Evolutionary conservation across 1,140 invertebrate genomes (phyloP).

Genomic region (Aradophagus sp.): DNA sequence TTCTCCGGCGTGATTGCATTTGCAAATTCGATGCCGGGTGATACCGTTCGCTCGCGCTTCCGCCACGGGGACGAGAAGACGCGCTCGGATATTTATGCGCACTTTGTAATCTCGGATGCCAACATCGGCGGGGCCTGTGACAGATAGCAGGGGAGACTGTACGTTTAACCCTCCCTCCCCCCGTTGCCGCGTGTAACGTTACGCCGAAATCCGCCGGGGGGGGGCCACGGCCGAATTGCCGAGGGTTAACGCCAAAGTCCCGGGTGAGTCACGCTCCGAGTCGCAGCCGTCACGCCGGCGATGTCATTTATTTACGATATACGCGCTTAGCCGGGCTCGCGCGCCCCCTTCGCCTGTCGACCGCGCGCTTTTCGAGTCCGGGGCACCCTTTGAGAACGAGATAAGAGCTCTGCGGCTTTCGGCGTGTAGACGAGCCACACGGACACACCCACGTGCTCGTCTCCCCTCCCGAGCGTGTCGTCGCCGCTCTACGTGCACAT

Average conservation of each 20-base stretch:
- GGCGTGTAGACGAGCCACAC: conserved; percentile 32
- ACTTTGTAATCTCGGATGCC: conserved; percentile 59
- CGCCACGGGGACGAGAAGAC: conserved; percentile 5
- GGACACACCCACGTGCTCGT: conserved; percentile 36
- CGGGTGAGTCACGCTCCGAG: conserved; percentile 49
- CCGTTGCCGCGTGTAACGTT: conserved; percentile 41
- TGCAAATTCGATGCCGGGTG: conserved; percentile 50
- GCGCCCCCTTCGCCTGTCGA: conserved; percentile 2
- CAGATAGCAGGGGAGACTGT: conserved; percentile 39
- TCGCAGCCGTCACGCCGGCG: conserved; percentile 47
- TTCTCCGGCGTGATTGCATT: conserved; percentile 51
- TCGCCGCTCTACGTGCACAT: conserved; percentile 33
- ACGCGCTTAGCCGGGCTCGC: conserved; percentile 16
- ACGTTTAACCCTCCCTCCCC: too few relatives aligned
- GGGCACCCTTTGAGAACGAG: conserved; percentile 44
- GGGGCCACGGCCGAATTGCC: conserved; percentile 13
- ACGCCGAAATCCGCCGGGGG: conserved; percentile 38
- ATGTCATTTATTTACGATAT: conserved; percentile 55
- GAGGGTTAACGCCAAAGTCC: conserved; percentile 35
- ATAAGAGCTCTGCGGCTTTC: conserved; percentile 38
- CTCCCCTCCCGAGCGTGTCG: conserved; percentile 9
- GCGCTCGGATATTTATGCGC: conserved; percentile 55
- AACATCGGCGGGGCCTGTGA: conserved; percentile 56
- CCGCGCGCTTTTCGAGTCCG: conserved; percentile 6
- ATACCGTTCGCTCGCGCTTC: conserved; percentile 43